phyloP scores from a whole-genome alignment of 2,113 vertebrate species.

The Caloenas nicobarica region DNA sequence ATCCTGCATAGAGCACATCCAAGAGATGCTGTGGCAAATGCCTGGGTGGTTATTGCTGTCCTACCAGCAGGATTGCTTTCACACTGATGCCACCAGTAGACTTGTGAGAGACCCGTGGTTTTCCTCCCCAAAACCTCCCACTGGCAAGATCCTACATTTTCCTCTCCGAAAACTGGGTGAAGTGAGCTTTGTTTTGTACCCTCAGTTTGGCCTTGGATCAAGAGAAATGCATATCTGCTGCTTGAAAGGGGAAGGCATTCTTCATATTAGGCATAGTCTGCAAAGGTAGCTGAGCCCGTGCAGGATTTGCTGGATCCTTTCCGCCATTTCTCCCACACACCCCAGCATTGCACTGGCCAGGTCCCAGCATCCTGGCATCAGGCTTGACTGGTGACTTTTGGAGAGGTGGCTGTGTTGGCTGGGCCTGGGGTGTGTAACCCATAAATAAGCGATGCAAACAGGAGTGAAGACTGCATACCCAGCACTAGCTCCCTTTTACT shows the following conservation, averaged over 20 bases:
- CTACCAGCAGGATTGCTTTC: not conserved
- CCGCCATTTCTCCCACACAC: not conserved
- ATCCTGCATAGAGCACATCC: not conserved
- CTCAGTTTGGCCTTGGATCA: not conserved
- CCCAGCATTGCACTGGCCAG: not conserved
- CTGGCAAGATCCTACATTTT: not conserved
- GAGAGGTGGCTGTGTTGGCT: not conserved
- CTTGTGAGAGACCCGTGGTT: not conserved
- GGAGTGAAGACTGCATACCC: not conserved
- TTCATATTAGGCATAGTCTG: not conserved
- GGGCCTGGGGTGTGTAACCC: not conserved
- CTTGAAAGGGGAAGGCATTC: not conserved
- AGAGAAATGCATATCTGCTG: not conserved
- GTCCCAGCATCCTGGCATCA: too few species aligned
- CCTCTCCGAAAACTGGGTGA: not conserved
- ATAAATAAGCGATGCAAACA: not conserved
- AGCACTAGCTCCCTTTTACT: not conserved
- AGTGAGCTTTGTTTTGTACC: not conserved
- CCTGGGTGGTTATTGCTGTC: not conserved
- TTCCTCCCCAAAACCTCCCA: not conserved
- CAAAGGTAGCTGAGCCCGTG: not conserved
- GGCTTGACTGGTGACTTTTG: not conserved
- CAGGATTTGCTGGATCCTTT: not conserved
- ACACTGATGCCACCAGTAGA: not conserved
- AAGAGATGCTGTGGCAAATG: not conserved